phyloP scores from a whole-genome alignment of 2,797 vertebrate genomes.

The Silurus aristotelis region DNA sequence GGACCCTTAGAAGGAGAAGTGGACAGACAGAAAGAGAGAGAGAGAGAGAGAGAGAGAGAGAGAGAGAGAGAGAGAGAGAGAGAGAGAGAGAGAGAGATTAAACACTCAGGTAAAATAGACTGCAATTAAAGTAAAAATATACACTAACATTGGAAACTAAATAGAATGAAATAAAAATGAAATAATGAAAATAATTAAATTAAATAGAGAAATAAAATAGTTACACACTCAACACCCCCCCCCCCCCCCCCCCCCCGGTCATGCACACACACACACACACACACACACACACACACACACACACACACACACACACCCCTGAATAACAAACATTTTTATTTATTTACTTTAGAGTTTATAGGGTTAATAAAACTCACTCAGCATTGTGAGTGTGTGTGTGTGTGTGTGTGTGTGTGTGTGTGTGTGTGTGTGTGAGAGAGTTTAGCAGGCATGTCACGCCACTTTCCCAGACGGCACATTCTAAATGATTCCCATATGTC shows the following conservation, averaged over 20 bases:
- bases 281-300: conserved; percentile 1
- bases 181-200: not conserved
- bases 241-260: not conserved
- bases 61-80: no score
- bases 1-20: conserved; percentile 77
- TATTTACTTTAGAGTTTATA: not conserved
- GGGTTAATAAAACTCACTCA: not conserved
- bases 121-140: not conserved
- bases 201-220: not conserved
- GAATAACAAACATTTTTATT: not conserved
- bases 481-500: conserved; percentile 67
- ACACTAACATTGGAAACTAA: not conserved
- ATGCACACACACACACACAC: not conserved
- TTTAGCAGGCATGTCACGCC: conserved; percentile 65
- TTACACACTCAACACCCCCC: not conserved
- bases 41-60: conserved; percentile 7
- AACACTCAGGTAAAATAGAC: not conserved
- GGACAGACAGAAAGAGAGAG: conserved; percentile 26
- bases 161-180: not conserved
- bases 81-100: no score
- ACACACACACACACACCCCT: not conserved
- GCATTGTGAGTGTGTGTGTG: not conserved
- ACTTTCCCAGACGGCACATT: conserved; percentile 57
- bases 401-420: conserved; percentile 41
- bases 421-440: not conserved